Evolutionary conservation across 2,888 invertebrate genomes (phyloP).

Genomic region (Eurytoma adleriae): DNA sequence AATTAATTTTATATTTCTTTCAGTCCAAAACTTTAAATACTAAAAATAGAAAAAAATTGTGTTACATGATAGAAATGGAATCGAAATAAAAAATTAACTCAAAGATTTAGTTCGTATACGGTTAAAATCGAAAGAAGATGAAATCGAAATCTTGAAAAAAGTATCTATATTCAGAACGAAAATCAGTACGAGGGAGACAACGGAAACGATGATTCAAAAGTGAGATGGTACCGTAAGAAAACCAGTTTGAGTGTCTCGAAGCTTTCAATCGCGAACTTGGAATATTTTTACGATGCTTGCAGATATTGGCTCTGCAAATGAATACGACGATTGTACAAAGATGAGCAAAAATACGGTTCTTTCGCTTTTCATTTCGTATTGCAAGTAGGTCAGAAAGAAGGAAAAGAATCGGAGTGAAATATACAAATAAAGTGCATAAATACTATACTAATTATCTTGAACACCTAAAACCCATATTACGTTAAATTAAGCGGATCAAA

Average conservation of each 20-base stretch:
- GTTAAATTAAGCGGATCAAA: background rate
- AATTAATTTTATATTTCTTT: too few relatives aligned
- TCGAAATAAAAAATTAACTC: too few relatives aligned
- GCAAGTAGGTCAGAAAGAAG: constrained; percentile 27
- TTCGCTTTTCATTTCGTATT: constrained; percentile 12
- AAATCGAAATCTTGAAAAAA: background rate
- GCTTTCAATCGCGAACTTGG: constrained; percentile 26
- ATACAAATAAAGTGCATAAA: too few relatives aligned
- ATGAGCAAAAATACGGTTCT: constrained; percentile 24
- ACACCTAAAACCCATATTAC: background rate
- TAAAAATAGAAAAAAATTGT: too few relatives aligned
- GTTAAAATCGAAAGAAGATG: too few relatives aligned
- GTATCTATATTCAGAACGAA: background rate
- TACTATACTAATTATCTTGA: too few relatives aligned
- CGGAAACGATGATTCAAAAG: constrained; percentile 52
- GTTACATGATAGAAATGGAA: too few relatives aligned
- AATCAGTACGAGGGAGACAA: background rate
- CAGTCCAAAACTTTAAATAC: too few relatives aligned
- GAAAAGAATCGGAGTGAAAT: constrained; percentile 25
- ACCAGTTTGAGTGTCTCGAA: constrained; percentile 39
- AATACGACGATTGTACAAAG: constrained; percentile 13
- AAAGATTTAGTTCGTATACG: too few relatives aligned
- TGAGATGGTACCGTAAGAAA: constrained; percentile 45
- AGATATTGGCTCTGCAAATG: constrained; percentile 2
- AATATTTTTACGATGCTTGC: background rate